Percentiles rank a stretch among this genome's conserved stretches.
Conservation (phyloP, 2,888 invertebrate species). For the Agrilus mali region DNA sequence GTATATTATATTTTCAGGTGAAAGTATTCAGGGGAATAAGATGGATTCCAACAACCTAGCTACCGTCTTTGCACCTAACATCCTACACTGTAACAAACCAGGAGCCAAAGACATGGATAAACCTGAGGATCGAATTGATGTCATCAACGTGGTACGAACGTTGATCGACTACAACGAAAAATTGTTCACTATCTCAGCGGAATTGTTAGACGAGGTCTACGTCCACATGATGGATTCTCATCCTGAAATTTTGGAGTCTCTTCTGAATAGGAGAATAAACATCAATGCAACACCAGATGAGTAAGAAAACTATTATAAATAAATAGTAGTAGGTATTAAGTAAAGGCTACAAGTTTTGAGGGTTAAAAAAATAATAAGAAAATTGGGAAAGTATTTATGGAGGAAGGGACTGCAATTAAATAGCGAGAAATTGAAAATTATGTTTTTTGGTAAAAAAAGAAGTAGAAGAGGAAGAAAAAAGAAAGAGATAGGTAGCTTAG, state of each 20-base stretch:
- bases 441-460: no score
- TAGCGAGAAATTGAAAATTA: no score
- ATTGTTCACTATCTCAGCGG: slow-evolving; percentile 65
- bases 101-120: slow-evolving; percentile 40
- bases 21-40: slow-evolving; percentile 65
- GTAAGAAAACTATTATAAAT: slow-evolving; percentile 29
- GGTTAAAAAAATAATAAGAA: no score
- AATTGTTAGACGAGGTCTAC: slow-evolving; percentile 76
- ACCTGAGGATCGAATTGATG: slow-evolving; percentile 71
- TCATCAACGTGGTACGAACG: slow-evolving; percentile 77
- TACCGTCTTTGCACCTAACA: slow-evolving; percentile 88
- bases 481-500: no score
- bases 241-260: slow-evolving; percentile 65
- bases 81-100: slow-evolving; percentile 67
- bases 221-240: slow-evolving; percentile 73
- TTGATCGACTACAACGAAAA: slow-evolving; percentile 61
- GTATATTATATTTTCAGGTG: slow-evolving; percentile 35
- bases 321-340: no score
- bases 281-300: slow-evolving; percentile 33
- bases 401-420: no score
- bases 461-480: no score
- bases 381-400: no score
- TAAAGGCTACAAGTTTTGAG: no score
- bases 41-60: slow-evolving; percentile 91
- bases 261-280: slow-evolving; percentile 37